A percentile compares a stretch with the other conserved stretches of the same genome.
Evolutionary conservation across 2,888 invertebrate species (phyloP).

Genomic region (Boloria euphrosyne): DNA sequence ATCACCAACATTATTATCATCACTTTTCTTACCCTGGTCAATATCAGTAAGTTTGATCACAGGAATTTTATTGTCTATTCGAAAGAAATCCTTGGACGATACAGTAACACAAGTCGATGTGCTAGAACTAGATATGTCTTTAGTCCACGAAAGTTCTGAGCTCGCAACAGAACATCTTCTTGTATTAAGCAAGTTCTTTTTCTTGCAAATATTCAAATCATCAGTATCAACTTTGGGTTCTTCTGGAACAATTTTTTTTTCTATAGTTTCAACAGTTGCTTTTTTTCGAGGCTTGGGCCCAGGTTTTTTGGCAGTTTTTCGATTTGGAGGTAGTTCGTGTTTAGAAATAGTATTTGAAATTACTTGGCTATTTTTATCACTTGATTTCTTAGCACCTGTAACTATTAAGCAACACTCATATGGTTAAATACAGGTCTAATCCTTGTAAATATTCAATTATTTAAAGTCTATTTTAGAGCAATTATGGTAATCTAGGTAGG

Average conservation of each 20-base stretch:
- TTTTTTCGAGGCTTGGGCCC: slow-evolving; percentile 9
- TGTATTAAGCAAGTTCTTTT: slow-evolving; percentile 31
- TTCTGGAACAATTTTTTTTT: background rate
- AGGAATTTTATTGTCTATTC: slow-evolving; percentile 63
- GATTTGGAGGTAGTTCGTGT: background rate
- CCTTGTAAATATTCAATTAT: too few relatives aligned
- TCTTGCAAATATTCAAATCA: background rate
- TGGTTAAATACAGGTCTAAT: too few relatives aligned
- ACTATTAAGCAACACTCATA: background rate
- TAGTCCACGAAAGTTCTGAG: slow-evolving; percentile 66
- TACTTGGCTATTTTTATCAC: background rate
- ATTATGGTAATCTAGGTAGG: too few relatives aligned
- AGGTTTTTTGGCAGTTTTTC: slow-evolving; percentile 13
- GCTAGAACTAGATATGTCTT: slow-evolving; percentile 65
- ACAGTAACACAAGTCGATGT: slow-evolving; percentile 57
- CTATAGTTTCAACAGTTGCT: background rate
- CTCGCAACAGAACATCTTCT: slow-evolving; percentile 46
- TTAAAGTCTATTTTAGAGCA: too few relatives aligned
- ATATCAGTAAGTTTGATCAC: slow-evolving; percentile 54
- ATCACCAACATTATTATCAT: background rate
- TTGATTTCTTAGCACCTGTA: slow-evolving; percentile 2
- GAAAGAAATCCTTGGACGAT: slow-evolving; percentile 54
- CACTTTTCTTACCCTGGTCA: slow-evolving; percentile 28
- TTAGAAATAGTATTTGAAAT: slow-evolving; percentile 6
- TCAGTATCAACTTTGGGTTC: background rate